Base-by-base conservation (phyloP, 2,113 vertebrate species). In the Morone chrysops region DNA sequence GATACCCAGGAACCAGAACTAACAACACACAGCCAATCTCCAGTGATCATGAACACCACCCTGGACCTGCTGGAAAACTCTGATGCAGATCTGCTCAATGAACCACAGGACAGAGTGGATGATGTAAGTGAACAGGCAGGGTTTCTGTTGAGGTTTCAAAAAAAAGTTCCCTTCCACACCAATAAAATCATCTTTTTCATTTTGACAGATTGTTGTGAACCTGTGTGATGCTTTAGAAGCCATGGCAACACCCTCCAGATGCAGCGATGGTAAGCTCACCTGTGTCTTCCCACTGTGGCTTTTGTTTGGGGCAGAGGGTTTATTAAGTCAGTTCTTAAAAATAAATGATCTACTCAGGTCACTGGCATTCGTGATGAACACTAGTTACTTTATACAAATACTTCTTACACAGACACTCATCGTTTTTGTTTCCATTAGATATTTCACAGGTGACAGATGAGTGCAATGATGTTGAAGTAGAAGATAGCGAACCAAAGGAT, bases 191-290 rank as follows among this genome's bases (percentile, higher is more conserved):
- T 25, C 9, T 36, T 70, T 4, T 31, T 70, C 11, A 6, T 41
- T 22, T 40, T 79, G 0, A 20, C 78, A 95, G 95, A 43, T 92
- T 85, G 93, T 95, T 76, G 66, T 97, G 67, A 95, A 96, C 81
- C 83, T 98, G 63, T 95, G 96, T 78, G 86, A 87, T 0, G 75
- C 71, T 1, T 71, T 98, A 88, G 95, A 96, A 50, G 94, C 95
- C 22, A 92, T 92, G 90, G 89, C 82, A 79, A 94, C 20, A 1
- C 90, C 94, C 61, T 93, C 92, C 0, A 90, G 79, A 48, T 83
- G 87, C 79, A 80, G 87, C 6, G 75, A 82, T 66, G 94, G 97
- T 97, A 92, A 95, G 95, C 93, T 63, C 1, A 43, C 8, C 5
- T 18, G 2, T 40, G 5, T 3, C 14, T 59, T 4, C 54, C 5